Evolutionary conservation across 1,140 invertebrate species (phyloP), one percentile per base, ranked within the genome.

Genomic region (Lepidurus arcticus): DNA sequence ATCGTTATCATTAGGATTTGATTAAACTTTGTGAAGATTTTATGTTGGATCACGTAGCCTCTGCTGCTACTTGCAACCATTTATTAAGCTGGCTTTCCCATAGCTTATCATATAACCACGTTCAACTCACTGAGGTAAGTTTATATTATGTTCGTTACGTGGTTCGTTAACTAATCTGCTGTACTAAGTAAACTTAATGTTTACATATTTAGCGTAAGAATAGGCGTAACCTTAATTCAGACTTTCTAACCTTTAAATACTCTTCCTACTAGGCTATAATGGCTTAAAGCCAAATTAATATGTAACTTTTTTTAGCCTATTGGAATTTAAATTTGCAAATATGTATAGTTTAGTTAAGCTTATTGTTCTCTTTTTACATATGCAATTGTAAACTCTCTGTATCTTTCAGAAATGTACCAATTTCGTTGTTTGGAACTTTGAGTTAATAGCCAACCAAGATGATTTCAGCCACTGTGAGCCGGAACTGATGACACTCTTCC

Each of bases 351-450:
- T 26, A 26, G 26, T 26, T 26, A 26, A 26, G 26, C 26, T 26
- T 26, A 2, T 26, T 26, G 26, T 26, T 26, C 26, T 26, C 26
- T 26, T 26, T 26, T 1, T 26, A 34, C 2, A 4, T 34, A 4
- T 34, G 4, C 34, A 34, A 34, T 34, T 34, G 34, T 34, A 34
- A 34, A 4, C 34, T 34, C 34, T 0, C 3, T 4, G 3, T 34
- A 34, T 26, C 53, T 76, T 73, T 21, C 83, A 90, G 85, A 88
- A 87, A 1, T 95, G 93, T 83, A 88, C 92, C 81, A 92, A 94
- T 82, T 97, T 95, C 84, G 90, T 97, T 26, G 94, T 94, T 84
- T 95, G 93, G 92, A 98, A 98, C 86, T 89, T 98, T 80, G 92
- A 95, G 83, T 88, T 91, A 81, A 91, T 96, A 34, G 90, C 93